Base-by-base conservation (phyloP, 2,113 vertebrate species). In the Nycticryphes semicollaris region DNA sequence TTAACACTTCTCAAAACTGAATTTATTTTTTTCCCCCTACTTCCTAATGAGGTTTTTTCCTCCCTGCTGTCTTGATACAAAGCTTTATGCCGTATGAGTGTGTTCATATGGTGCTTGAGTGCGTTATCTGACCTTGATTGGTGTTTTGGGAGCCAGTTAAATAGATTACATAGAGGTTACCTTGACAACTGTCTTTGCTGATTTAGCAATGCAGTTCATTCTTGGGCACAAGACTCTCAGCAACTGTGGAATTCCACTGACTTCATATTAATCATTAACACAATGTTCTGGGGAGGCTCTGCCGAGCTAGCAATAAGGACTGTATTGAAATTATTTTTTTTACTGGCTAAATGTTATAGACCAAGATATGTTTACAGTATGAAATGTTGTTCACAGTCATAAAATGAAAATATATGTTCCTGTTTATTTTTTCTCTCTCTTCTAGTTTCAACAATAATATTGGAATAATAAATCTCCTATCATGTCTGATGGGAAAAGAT, bases 111-210 rank as follows among this genome's bases (percentile, higher is more conserved):
- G 98, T 97, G 98, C 98, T 98, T 84, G 86, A 98, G 98, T 98
- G 97, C 94, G 93, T 98, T 98, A 98, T 98, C 98, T 99, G 98
- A 99, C 98, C 98, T 99, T 98, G 98, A 98, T 98, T 98, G 98
- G 98, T 98, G 98, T 98, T 98, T 98, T 98, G 98, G 98, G 98
- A 98, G 98, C 98, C 97, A 94, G 98, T 98, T 99, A 99, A 99
- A 99, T 98, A 99, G 98, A 99, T 99, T 99, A 98, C 98, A 98
- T 97, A 98, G 98, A 98, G 98, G 99, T 99, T 99, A 98, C 99
- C 99, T 99, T 99, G 99, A 99, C 98, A 99, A 99, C 99, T 99
- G 98, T 98, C 98, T 98, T 98, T 98, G 98, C 98, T 98, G 98
- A 99, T 99, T 98, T 99, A 99, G 98, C 98, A 99, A 98, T 98